Base-by-base conservation (phyloP, 2,113 vertebrate genomes). In the Mormyrus iriodes region DNA sequence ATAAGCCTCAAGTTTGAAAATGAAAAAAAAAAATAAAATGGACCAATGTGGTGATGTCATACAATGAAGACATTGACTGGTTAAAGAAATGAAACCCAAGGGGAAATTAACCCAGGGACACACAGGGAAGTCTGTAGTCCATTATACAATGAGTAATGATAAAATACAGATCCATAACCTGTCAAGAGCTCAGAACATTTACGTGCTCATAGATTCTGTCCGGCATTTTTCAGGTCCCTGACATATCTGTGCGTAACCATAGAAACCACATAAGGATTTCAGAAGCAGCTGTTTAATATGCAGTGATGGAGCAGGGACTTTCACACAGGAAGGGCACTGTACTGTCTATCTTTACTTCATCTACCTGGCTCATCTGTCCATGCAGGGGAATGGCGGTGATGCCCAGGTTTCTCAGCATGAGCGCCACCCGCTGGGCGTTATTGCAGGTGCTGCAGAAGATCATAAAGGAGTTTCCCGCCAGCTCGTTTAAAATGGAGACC, bases 391-490 rank as follows among this genome's bases (percentile, higher is more conserved):
- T 98, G 8, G 98, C 98, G 1, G 98, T 99, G 93, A 99, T 99
- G 1, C 98, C 98, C 46, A 99, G 96, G 92, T 99, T 99, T 51
- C 98, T 94, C 0, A 99, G 96, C 76, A 99, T 89, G 61, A 99
- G 94, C 52, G 98, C 97, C 88, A 97, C 97, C 92, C 98, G 96
- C 95, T 99, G 98, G 88, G 98, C 97, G 9, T 96, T 98, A 93
- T 98, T 98, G 92, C 98, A 99, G 0, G 98, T 99, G 92, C 97
- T 97, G 91, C 98, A 99, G 95, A 99, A 99, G 91, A 99, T 97
- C 92, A 99, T 99, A 91, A 99, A 99, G 5, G 98, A 98, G 94
- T 99, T 99, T 4, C 98, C 98, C 1, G 98, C 98, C 93, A 99
- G 92, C 89, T 99, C 98, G 49, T 98, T 99, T 65, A 99, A 92